Conservation (phyloP, 2,888 invertebrate genomes). For the Chaetoderma sp. region DNA sequence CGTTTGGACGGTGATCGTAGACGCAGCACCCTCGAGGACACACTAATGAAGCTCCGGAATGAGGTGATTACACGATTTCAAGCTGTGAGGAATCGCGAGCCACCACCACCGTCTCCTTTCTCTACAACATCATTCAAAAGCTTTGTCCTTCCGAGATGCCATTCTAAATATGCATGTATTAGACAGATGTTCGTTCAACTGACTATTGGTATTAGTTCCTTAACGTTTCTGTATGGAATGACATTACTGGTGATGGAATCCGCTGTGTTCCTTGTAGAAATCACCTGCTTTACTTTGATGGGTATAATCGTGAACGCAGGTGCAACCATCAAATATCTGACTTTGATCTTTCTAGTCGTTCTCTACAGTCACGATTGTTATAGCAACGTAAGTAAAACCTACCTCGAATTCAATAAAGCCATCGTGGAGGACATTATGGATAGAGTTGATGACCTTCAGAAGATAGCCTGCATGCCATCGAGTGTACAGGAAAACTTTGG, state of each 20-base stretch:
- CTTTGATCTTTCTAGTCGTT: constrained; percentile 60
- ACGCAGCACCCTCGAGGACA: background rate
- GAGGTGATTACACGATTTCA: background rate
- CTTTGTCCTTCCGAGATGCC: background rate
- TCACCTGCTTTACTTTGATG: constrained; percentile 64
- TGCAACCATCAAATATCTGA: constrained; percentile 58
- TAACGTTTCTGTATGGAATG: constrained; percentile 49
- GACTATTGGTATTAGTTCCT: constrained; percentile 44
- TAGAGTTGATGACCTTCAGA: constrained; percentile 59
- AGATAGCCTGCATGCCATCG: constrained; percentile 55
- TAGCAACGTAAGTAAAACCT: constrained; percentile 66
- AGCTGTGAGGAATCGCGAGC: too few species aligned
- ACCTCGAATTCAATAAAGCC: constrained; percentile 63
- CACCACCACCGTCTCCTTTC: constrained; percentile 38
- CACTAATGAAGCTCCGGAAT: constrained; percentile 20
- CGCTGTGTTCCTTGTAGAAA: constrained; percentile 58
- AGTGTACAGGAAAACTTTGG: constrained; percentile 61
- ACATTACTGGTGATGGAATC: constrained; percentile 61
- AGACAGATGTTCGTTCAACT: constrained; percentile 37
- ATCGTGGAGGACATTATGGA: constrained; percentile 62
- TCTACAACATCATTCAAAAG: background rate
- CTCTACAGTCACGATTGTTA: constrained; percentile 67
- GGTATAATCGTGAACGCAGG: constrained; percentile 66
- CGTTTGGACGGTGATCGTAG: background rate
- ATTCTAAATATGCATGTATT: background rate